Conservation (phyloP, 1,140 invertebrate genomes). For the Diploscapter pachys region DNA sequence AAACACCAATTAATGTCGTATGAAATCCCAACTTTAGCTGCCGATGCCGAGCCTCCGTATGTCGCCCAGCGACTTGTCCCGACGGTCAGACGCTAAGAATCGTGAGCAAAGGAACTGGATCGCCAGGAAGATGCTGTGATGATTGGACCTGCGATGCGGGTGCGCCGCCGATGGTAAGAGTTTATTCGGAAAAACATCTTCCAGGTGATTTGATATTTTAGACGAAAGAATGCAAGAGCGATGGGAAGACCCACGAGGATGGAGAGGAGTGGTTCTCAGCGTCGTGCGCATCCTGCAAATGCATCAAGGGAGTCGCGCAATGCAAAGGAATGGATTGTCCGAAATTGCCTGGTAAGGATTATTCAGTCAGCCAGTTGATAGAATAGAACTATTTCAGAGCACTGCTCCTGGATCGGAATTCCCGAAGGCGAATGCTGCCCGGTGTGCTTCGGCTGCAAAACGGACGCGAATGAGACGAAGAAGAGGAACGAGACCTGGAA, state of each 20-base stretch:
- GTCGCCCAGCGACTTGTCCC: constrained; percentile 54
- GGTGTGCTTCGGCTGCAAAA: constrained; percentile 63
- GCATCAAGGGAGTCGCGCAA: constrained; percentile 60
- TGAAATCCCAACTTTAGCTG: constrained; percentile 36
- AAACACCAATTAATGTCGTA: too few species aligned
- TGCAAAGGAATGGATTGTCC: constrained; percentile 59
- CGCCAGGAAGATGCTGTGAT: constrained; percentile 59
- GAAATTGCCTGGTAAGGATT: constrained; percentile 20
- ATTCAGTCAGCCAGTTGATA: too few species aligned
- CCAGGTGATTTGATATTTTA: neutral
- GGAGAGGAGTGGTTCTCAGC: constrained; percentile 57
- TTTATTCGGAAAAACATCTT: constrained; percentile 32
- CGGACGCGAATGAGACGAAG: constrained; percentile 60
- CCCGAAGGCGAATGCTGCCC: constrained; percentile 64
- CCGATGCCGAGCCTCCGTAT: constrained; percentile 48
- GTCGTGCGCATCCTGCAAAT: constrained; percentile 62
- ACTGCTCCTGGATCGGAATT: constrained; percentile 60
- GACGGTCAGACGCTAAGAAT: constrained; percentile 47
- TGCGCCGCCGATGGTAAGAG: constrained; percentile 9
- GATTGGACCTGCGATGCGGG: constrained; percentile 49
- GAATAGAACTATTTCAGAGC: constrained; percentile 37
- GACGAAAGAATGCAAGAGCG: constrained; percentile 30
- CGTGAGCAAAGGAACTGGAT: constrained; percentile 43
- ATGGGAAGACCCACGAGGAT: constrained; percentile 45
- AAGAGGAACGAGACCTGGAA: constrained; percentile 64